A percentile compares a stretch with the other conserved stretches of the same genome.
These are phyloP conservation scores for Anolis sagrei DNA, from an alignment of 2,113 vertebrate species.

Conservation along the genomic window DNA sequence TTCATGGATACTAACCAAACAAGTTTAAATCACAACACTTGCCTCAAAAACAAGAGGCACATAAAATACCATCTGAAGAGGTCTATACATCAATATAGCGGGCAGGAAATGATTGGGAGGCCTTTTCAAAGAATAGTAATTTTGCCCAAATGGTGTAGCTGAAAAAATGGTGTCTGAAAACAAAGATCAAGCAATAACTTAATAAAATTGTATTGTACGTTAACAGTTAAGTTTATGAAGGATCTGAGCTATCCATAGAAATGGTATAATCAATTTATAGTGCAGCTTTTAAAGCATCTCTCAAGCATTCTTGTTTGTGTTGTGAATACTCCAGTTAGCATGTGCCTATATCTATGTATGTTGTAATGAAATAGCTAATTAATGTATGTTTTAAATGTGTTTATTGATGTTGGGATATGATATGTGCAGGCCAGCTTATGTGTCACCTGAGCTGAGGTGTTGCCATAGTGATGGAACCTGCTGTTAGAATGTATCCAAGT, in stretches of 20 bases:
- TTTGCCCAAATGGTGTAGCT: neutral
- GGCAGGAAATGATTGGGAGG: neutral
- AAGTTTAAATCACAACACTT: neutral
- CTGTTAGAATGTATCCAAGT: too few relatives aligned
- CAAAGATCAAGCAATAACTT: neutral
- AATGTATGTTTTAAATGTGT: too few relatives aligned
- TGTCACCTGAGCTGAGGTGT: too few relatives aligned
- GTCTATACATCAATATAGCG: conserved; percentile 7
- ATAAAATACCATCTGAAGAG: neutral
- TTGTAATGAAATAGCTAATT: too few relatives aligned
- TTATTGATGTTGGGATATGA: too few relatives aligned
- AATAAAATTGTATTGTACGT: neutral
- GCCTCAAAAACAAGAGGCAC: neutral
- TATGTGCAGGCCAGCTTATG: too few relatives aligned
- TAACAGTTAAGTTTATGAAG: neutral
- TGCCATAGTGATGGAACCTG: too few relatives aligned
- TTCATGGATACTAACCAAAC: neutral
- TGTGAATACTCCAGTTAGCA: neutral
- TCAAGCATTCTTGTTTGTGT: neutral
- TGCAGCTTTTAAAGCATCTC: neutral
- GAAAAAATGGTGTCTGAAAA: neutral
- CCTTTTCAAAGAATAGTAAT: neutral
- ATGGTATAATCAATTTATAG: neutral
- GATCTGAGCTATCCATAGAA: neutral
- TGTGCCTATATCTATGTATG: too few relatives aligned